Percentiles rank a stretch among this genome's conserved stretches.
Evolutionary conservation across 2,888 invertebrate species (phyloP).

Genomic region (Sialis fuliginosa): DNA sequence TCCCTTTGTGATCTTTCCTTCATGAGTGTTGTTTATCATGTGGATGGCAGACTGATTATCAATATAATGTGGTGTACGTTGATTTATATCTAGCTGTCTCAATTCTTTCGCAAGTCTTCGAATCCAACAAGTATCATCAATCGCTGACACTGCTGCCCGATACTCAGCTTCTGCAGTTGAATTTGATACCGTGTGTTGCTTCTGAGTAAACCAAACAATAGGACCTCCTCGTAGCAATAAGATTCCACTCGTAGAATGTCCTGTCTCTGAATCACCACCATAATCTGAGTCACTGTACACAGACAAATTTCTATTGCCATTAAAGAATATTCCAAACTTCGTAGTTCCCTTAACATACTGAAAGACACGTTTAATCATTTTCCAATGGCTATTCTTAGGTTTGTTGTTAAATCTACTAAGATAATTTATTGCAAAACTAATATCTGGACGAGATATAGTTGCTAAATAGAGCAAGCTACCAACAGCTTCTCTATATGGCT

Average conservation of each 20-base stretch:
- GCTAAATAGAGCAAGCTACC: conserved; percentile 8
- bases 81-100: conserved; percentile 1
- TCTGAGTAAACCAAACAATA: conserved; percentile 10
- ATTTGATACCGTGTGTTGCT: conserved; percentile 8
- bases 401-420: conserved; percentile 6
- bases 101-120: conserved; percentile 4
- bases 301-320: conserved; percentile 3
- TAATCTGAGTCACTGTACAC: conserved; percentile 11
- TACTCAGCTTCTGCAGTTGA: conserved; percentile 17
- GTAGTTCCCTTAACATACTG: conserved; percentile 12
- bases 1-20: conserved; percentile 5
- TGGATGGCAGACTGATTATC: conserved; percentile 13
- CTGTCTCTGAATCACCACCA: conserved; percentile 7
- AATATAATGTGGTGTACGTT: conserved; percentile 6
- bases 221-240: conserved; percentile 9
- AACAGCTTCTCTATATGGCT: conserved; percentile 7
- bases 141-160: conserved; percentile 14
- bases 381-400: conserved; percentile 9
- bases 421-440: conserved; percentile 5
- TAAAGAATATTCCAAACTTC: conserved; percentile 8
- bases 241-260: conserved; percentile 10
- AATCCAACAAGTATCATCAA: conserved; percentile 10
- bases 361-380: conserved; percentile 9
- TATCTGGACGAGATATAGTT: conserved; percentile 5
- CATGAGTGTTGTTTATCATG: conserved; percentile 8